phyloP scores from a whole-genome alignment of 2,113 vertebrate genomes.

The Hippocampus barbouri region DNA sequence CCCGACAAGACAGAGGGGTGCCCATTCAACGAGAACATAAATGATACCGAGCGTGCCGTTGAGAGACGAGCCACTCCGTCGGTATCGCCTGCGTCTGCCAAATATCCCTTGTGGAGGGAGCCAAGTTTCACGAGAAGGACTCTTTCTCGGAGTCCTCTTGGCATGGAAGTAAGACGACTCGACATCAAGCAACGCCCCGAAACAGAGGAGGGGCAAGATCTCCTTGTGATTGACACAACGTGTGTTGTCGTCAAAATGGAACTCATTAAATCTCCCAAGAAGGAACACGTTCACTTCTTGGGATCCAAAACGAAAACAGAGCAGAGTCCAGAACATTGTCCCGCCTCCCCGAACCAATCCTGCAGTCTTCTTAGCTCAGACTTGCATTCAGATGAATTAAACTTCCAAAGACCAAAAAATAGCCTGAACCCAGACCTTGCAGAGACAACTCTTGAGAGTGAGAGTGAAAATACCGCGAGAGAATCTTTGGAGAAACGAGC shows the following conservation, averaged over 20 bases:
- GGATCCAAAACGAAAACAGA: conserved; percentile 14
- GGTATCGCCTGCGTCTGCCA: conserved; percentile 26
- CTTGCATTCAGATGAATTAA: conserved; percentile 10
- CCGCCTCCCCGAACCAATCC: neutral
- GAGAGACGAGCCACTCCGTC: conserved; percentile 16
- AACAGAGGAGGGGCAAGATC: conserved; percentile 51
- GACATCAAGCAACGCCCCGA: conserved; percentile 29
- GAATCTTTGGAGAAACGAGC: conserved; percentile 62
- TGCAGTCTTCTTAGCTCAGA: conserved; percentile 23
- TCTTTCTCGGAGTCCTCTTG: neutral
- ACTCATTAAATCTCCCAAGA: conserved; percentile 73
- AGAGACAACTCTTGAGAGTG: conserved; percentile 10
- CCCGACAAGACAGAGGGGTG: conserved; percentile 9
- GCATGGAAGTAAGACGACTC: conserved; percentile 26
- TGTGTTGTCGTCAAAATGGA: conserved; percentile 82
- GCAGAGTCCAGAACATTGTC: conserved; percentile 14
- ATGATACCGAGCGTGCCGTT: conserved; percentile 10
- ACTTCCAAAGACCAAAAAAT: neutral
- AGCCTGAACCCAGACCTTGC: conserved; percentile 3
- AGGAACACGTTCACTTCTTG: conserved; percentile 71
- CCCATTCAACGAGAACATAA: neutral
- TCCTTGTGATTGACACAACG: conserved; percentile 82
- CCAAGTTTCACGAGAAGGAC: conserved; percentile 47
- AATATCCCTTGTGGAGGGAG: conserved; percentile 71
- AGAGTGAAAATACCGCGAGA: conserved; percentile 18